A percentile compares a stretch with the other conserved stretches of the same genome.
phyloP scores from a whole-genome alignment of 2,888 invertebrate species.

The Laspeyria flexula region DNA sequence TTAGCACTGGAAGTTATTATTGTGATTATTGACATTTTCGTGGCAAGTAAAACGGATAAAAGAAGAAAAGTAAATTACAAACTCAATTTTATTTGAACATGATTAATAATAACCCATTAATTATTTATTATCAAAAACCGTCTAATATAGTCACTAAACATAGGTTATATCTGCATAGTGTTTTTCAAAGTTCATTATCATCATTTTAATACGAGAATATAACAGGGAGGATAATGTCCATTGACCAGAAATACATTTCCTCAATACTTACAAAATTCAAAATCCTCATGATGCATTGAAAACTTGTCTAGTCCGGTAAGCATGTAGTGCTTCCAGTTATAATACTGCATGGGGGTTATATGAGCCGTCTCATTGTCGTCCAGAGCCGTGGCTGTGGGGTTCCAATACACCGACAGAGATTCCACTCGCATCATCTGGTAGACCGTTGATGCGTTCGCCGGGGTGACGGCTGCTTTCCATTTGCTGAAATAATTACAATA shows the following conservation, averaged over 20 bases:
- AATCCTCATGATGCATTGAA: conserved; percentile 91
- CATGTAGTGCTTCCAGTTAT: conserved; percentile 92
- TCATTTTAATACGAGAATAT: too few species aligned
- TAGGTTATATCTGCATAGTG: too few species aligned
- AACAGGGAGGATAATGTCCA: too few species aligned
- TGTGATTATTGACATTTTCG: neutral
- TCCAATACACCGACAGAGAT: conserved; percentile 92
- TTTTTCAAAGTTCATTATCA: too few species aligned
- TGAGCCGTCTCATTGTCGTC: conserved; percentile 83
- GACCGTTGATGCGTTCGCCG: conserved; percentile 85
- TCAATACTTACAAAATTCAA: conserved; percentile 91
- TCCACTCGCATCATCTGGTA: conserved; percentile 92
- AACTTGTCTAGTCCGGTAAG: conserved; percentile 91
- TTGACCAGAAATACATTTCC: too few species aligned
- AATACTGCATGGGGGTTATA: conserved; percentile 86
- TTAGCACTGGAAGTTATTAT: conserved; percentile 87
- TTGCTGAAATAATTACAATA: conserved; percentile 78
- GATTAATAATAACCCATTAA: too few species aligned
- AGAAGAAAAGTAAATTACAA: too few species aligned
- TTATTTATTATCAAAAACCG: too few species aligned
- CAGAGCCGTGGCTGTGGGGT: conserved; percentile 85
- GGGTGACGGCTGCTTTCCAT: conserved; percentile 90
- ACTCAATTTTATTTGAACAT: too few species aligned
- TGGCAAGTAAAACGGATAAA: too few species aligned
- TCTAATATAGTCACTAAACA: too few species aligned